A percentile compares a stretch with the other conserved stretches of the same genome.
These are phyloP conservation scores for Tragelaphus strepsiceros DNA, from an alignment of 2,113 vertebrate genomes.

Conservation along the genomic window DNA sequence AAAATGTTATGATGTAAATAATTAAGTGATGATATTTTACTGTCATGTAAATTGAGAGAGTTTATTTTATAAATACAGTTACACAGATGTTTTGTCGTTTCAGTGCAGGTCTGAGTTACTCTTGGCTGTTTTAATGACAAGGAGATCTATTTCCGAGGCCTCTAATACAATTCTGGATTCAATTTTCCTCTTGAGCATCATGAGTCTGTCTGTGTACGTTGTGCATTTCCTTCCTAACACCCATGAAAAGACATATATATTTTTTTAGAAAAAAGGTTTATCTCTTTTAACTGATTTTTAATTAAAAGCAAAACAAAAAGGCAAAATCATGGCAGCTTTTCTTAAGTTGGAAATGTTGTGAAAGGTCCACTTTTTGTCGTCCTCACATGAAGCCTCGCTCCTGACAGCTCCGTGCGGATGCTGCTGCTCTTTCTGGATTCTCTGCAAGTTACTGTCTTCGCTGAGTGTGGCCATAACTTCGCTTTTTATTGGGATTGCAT, in stretches of 20 bases:
- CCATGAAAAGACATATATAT: not conserved
- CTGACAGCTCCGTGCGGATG: accelerated
- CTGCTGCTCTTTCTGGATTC: not conserved
- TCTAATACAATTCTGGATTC: not conserved
- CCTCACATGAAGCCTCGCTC: accelerated
- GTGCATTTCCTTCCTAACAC: not conserved
- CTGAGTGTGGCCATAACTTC: not conserved
- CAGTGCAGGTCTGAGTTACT: not conserved
- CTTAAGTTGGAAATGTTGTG: not conserved
- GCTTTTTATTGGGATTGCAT: not conserved
- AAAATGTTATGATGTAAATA: constrained; percentile 17
- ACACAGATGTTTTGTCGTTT: not conserved
- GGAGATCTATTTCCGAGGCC: not conserved
- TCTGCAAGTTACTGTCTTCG: not conserved
- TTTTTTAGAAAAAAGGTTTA: not conserved
- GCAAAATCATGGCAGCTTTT: not conserved
- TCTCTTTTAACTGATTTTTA: not conserved
- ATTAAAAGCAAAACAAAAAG: constrained; percentile 14
- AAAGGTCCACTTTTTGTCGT: not conserved
- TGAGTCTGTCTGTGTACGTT: not conserved
- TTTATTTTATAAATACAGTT: not conserved
- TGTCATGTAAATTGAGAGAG: not conserved
- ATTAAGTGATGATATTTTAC: not conserved
- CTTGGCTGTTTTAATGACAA: not conserved
- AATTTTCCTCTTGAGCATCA: not conserved